A percentile compares a stretch with the other conserved stretches of the same genome.
phyloP scores from a whole-genome alignment of 2,888 invertebrate species.

The Cheilosia pagana region DNA sequence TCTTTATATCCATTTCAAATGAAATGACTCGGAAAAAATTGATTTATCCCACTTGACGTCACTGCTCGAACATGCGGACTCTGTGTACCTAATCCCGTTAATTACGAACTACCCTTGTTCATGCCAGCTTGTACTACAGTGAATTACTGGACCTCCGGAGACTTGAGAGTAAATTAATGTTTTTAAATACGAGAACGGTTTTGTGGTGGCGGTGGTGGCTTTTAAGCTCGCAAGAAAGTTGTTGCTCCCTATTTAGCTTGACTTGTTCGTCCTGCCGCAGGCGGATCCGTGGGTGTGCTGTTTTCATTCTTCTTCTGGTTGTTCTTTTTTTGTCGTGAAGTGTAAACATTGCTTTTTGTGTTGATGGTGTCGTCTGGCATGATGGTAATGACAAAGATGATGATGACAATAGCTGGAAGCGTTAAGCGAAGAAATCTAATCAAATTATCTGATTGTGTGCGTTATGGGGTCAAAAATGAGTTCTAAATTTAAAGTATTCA shows the following conservation, averaged over 20 bases:
- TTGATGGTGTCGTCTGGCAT: not conserved
- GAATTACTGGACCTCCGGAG: not conserved
- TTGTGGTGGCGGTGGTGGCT: conserved; percentile 4
- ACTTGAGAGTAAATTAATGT: conserved; percentile 48
- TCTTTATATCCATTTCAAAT: conserved; percentile 8
- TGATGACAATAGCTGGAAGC: conserved; percentile 4
- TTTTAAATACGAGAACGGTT: conserved; percentile 20
- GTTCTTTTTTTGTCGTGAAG: not conserved
- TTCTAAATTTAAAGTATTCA: not conserved
- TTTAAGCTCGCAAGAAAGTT: conserved; percentile 33
- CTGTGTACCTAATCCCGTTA: conserved; percentile 18
- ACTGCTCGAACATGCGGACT: conserved; percentile 1
- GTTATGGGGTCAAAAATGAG: not conserved
- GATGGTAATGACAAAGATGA: conserved; percentile 4
- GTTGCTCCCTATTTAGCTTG: not conserved
- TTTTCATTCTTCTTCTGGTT: no score
- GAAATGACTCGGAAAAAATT: conserved; percentile 27
- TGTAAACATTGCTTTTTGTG: not conserved
- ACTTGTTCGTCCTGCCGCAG: not conserved
- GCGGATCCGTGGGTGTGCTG: not conserved
- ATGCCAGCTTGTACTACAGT: not conserved
- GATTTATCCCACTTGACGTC: conserved; percentile 18
- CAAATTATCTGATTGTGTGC: not conserved
- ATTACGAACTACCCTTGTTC: not conserved
- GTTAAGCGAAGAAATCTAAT: conserved; percentile 3